phyloP scores from a whole-genome alignment of 64 coral and sea anemone species.

The Trachythela sp. region DNA sequence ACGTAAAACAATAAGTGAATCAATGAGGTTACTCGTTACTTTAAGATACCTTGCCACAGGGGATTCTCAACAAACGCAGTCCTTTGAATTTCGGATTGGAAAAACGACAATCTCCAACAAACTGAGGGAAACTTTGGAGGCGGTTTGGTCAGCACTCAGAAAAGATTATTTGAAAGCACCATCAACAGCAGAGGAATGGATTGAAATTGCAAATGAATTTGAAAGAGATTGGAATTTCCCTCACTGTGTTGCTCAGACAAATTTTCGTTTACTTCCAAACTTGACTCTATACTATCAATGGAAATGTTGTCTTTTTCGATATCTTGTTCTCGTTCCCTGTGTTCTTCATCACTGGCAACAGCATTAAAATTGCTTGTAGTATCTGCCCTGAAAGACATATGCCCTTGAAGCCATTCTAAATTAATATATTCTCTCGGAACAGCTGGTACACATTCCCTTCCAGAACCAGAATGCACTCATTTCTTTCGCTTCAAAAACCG shows the following conservation, averaged over 20 bases:
- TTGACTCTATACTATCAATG: too few relatives aligned
- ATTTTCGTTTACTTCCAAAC: too few relatives aligned
- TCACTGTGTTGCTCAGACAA: slow-evolving; percentile 42
- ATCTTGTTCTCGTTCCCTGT: too few relatives aligned
- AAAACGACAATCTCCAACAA: slow-evolving; percentile 17
- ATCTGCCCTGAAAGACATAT: neutral
- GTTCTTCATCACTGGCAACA: neutral
- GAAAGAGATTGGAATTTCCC: slow-evolving; percentile 42
- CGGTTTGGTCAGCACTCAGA: slow-evolving; percentile 31
- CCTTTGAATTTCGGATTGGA: slow-evolving; percentile 27
- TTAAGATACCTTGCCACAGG: slow-evolving; percentile 16
- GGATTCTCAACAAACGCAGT: slow-evolving; percentile 29
- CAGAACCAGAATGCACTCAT: neutral
- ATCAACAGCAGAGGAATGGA: slow-evolving; percentile 19
- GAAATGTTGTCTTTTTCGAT: too few relatives aligned
- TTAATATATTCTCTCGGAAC: neutral
- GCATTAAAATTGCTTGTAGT: too few relatives aligned
- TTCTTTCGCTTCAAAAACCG: neutral
- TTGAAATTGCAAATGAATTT: slow-evolving; percentile 45
- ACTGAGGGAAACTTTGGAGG: neutral
- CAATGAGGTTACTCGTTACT: too few relatives aligned
- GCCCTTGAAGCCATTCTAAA: neutral
- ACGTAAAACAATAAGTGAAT: too few relatives aligned
- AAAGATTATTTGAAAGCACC: slow-evolving; percentile 20
- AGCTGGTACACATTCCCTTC: neutral